Evolutionary conservation across 1,140 invertebrate species (phyloP).

Genomic region (Agrypnia vestita): DNA sequence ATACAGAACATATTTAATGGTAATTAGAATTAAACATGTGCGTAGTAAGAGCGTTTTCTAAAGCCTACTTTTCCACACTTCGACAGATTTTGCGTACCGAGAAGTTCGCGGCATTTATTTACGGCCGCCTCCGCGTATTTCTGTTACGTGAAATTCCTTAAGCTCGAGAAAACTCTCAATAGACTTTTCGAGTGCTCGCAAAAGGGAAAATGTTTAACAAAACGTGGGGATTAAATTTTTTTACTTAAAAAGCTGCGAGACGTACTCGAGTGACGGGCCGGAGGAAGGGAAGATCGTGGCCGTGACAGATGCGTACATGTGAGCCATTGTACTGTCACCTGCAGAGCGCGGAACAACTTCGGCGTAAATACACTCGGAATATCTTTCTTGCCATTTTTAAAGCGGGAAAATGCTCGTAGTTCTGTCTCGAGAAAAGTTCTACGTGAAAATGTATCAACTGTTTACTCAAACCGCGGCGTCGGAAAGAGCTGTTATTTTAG

Average conservation of each 20-base stretch:
- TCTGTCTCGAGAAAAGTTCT: background rate
- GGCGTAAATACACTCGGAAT: conserved; percentile 24
- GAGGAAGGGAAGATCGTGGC: conserved; percentile 13
- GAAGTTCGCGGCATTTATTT: background rate
- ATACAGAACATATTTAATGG: too few species aligned
- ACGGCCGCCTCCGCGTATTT: background rate
- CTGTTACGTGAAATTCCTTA: background rate
- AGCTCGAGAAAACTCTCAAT: background rate
- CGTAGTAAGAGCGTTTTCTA: too few species aligned
- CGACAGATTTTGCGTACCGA: background rate
- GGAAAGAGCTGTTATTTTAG: too few species aligned
- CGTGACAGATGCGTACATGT: conserved; percentile 49
- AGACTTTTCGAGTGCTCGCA: conserved; percentile 16
- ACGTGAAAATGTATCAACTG: too few species aligned
- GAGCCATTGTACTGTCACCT: conserved; percentile 47
- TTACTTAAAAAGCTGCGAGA: conserved; percentile 39
- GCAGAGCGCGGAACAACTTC: conserved; percentile 36
- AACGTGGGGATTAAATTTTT: conserved; percentile 26
- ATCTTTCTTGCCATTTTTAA: conserved; percentile 3
- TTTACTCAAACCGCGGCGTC: too few species aligned
- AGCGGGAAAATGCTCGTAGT: conserved; percentile 23
- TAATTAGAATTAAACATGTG: too few species aligned
- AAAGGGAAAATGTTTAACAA: conserved; percentile 14
- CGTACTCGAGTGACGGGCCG: background rate
- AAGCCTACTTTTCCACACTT: too few species aligned